Evolutionary conservation across 2,888 invertebrate species (phyloP), one percentile per base, ranked within the genome.

Genomic region (Herminia tarsipennalis): DNA sequence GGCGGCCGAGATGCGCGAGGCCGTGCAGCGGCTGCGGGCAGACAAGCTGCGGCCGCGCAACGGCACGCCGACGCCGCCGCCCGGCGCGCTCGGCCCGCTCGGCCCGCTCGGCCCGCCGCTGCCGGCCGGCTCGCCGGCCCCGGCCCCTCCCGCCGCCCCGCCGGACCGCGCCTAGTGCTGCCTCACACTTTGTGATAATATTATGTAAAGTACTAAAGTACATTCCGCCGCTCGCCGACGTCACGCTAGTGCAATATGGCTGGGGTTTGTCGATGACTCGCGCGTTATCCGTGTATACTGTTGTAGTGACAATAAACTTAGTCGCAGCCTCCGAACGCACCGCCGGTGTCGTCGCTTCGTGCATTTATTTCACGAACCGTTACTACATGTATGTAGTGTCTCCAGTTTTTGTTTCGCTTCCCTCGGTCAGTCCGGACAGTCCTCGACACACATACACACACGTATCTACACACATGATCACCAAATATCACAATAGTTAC

Each of bases 401-500:
- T 66, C 68, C 61, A 63, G 65, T 60, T 68, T 69, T 36, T 47
- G 64, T 72, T 70, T 66, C 57, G 69, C 68, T 73, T 73, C 63
- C 62, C 50, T 64, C 57, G 60, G 61, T 61, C 63, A 60, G 59
- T 69, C 69, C 72, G 55, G 58, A 65, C 61, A 61, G 54, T 70
- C 55, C 60, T 68, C 43, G 56, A 48, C 48, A 52, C 56, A 57
- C 51, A 52, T 58, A 63, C 57, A 64, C 67, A 66, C 66, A 63
- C 52, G 73, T 74, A 71, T 55, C 66, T 73, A 58, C 64, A 41
- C 59, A 69, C 73, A 59, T 53, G 17, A 76, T 85, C 88, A 88
- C 89, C 89, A 89, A 88, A 89, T 87, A 89, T 88, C 89, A 90
- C 90, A 90, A 88, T 86, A 89, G 90, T 89, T 89, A 90, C 90